Evolutionary conservation across 2,888 invertebrate genomes (phyloP).

Genomic region (Hirtodrosophila cameraria): DNA sequence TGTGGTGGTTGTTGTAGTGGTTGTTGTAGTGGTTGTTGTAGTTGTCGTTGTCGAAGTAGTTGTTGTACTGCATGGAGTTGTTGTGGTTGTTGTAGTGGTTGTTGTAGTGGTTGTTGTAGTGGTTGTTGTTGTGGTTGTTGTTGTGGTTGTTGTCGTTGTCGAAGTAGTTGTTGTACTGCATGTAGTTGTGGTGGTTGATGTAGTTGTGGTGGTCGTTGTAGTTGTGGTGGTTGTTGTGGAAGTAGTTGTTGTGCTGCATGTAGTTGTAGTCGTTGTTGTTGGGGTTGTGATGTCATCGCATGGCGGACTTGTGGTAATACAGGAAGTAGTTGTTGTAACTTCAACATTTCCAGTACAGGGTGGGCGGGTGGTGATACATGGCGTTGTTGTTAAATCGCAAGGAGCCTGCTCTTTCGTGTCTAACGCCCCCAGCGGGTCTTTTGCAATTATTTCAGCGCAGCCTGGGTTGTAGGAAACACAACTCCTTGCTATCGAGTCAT

Average conservation of each 20-base stretch:
- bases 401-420: constrained; percentile 9
- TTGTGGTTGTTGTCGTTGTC: constrained; percentile 9
- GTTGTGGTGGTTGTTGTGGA: no score
- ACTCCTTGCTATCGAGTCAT: constrained; percentile 47
- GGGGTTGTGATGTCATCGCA: constrained; percentile 1
- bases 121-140: constrained; percentile 1
- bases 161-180: no score
- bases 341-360: constrained; percentile 27
- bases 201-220: constrained; percentile 8
- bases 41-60: constrained; percentile 1
- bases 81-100: constrained; percentile 4
- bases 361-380: constrained; percentile 29
- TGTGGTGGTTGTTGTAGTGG: constrained; percentile 9
- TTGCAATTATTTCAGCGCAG: constrained; percentile 49
- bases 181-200: constrained; percentile 3
- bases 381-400: constrained; percentile 24
- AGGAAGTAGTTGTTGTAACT: constrained; percentile 14
- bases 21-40: constrained; percentile 6
- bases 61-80: not conserved
- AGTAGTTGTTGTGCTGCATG: constrained; percentile 11
- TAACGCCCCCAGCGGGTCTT: not conserved
- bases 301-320: constrained; percentile 8
- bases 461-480: constrained; percentile 65
- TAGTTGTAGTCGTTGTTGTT: constrained; percentile 3
- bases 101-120: constrained; percentile 6